These are phyloP conservation scores for Neotoxoptera formosana DNA, from an alignment of 1,140 invertebrate genomes.

Conservation along the genomic window DNA sequence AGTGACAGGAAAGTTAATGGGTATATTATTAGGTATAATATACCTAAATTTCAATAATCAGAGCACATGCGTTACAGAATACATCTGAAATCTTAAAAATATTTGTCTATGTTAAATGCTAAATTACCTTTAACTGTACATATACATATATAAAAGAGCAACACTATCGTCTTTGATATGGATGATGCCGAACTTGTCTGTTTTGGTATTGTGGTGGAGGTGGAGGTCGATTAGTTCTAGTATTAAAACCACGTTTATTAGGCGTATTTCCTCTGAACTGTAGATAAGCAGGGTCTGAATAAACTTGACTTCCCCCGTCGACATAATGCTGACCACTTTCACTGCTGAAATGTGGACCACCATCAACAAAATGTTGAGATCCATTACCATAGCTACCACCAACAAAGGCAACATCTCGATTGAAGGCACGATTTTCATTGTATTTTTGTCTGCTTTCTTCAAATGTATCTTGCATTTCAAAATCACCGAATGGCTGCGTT, in stretches of 20 bases:
- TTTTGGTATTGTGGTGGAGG: slow-evolving; percentile 15
- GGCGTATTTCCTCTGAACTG: not conserved
- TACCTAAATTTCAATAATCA: slow-evolving; percentile 31
- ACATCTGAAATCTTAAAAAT: slow-evolving; percentile 44
- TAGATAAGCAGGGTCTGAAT: slow-evolving; percentile 22
- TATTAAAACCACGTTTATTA: slow-evolving; percentile 34
- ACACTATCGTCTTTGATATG: slow-evolving; percentile 54
- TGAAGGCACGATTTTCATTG: slow-evolving; percentile 23
- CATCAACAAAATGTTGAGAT: slow-evolving; percentile 37
- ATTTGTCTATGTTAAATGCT: slow-evolving; percentile 23
- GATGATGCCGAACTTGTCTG: slow-evolving; percentile 55
- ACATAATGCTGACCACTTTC: slow-evolving; percentile 43
- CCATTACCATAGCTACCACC: slow-evolving; percentile 44
- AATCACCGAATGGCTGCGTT: not conserved
- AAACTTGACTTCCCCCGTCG: slow-evolving; percentile 30
- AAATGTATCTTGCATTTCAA: slow-evolving; percentile 43
- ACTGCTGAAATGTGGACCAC: slow-evolving; percentile 24
- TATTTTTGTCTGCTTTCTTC: slow-evolving; percentile 50
- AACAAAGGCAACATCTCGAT: not conserved
- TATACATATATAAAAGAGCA: slow-evolving; percentile 35
- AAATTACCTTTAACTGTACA: slow-evolving; percentile 51
- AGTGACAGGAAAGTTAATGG: not conserved
- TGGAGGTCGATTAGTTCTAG: slow-evolving; percentile 20
- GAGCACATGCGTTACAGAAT: slow-evolving; percentile 32
- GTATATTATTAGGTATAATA: slow-evolving; percentile 24